A percentile compares a stretch with the other conserved stretches of the same genome.
Conservation (phyloP, 2,888 invertebrate species). For the Troides aeacus region DNA sequence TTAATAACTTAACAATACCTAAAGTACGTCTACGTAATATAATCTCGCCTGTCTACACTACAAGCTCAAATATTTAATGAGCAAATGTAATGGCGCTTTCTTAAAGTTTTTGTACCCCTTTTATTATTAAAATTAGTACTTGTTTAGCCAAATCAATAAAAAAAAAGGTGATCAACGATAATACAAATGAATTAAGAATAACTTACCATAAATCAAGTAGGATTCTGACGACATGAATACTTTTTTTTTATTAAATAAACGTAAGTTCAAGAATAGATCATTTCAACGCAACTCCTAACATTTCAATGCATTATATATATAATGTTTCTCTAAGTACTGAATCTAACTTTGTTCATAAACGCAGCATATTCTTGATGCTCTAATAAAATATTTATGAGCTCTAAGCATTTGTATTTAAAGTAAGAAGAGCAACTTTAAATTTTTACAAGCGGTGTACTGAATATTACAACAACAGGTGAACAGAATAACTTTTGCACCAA, state of each 20-base stretch:
- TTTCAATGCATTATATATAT: background rate
- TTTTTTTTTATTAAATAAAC: background rate
- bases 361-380: background rate
- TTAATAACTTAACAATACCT: too few relatives aligned
- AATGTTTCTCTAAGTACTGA: background rate
- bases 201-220: background rate
- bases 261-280: background rate
- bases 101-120: background rate
- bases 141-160: background rate
- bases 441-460: too few relatives aligned
- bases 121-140: background rate
- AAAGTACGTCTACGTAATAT: background rate
- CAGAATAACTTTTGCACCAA: too few relatives aligned
- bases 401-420: background rate
- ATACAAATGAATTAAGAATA: background rate
- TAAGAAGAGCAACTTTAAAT: too few relatives aligned
- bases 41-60: background rate
- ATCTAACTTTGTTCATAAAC: background rate
- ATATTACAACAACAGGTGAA: too few relatives aligned
- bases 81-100: background rate
- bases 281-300: background rate
- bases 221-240: background rate
- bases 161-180: background rate
- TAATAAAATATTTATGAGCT: background rate
- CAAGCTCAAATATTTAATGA: background rate